Evolutionary conservation across 2,113 vertebrate genomes (phyloP).

Genomic region (Brachypodius melanocephalos): DNA sequence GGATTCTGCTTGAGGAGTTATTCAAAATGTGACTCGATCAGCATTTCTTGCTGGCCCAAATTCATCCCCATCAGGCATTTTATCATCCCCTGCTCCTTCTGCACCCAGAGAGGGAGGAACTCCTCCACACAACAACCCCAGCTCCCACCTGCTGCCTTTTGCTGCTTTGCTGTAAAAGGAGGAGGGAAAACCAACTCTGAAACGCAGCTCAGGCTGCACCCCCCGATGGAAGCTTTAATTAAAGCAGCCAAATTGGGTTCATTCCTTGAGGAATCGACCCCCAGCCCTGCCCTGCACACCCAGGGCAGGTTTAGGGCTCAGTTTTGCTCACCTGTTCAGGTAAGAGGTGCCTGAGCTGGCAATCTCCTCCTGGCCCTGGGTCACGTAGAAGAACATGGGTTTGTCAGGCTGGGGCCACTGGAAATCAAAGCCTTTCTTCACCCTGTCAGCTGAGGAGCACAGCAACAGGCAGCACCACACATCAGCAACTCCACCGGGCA

Average conservation of each 20-base stretch:
- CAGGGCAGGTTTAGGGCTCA: rapidly evolving
- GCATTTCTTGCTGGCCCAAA: background rate
- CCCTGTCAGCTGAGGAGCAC: conserved; percentile 82
- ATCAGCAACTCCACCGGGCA: rapidly evolving
- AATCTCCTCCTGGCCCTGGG: conserved; percentile 97
- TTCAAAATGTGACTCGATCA: background rate
- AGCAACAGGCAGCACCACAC: background rate
- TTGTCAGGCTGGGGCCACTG: conserved; percentile 99
- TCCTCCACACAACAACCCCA: background rate
- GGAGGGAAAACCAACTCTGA: background rate
- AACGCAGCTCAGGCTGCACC: background rate
- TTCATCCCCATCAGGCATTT: background rate
- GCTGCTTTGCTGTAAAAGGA: rapidly evolving
- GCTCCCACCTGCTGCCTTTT: background rate
- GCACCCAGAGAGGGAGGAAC: background rate
- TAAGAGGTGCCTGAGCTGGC: conserved; percentile 98
- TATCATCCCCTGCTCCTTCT: background rate
- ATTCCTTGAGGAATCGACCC: too few relatives aligned
- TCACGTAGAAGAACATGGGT: conserved; percentile 99
- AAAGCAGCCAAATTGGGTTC: background rate
- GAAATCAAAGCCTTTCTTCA: conserved; percentile 99
- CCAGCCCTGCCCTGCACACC: background rate
- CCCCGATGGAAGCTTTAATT: background rate
- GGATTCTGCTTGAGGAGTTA: background rate
- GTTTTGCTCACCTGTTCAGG: conserved; percentile 86